Percentiles rank a stretch among this genome's conserved stretches.
Evolutionary conservation across 2,888 invertebrate species (phyloP).

Genomic region (Cerastis rubricosa): DNA sequence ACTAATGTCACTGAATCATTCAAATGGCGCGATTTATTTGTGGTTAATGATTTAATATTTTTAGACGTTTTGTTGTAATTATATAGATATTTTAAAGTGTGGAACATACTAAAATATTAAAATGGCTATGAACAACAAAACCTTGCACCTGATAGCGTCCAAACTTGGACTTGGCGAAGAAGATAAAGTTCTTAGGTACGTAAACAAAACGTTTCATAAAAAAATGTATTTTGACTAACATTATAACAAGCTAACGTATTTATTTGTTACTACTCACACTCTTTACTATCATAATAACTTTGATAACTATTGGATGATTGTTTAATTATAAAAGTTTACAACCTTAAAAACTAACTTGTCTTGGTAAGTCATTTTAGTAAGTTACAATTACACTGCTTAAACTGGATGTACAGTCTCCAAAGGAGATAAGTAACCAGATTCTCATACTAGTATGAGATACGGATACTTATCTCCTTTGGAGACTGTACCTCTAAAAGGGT

Average conservation of each 20-base stretch:
- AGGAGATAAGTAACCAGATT: too few relatives aligned
- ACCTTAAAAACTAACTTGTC: background rate
- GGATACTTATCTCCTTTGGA: too few relatives aligned
- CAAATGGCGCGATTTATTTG: constrained; percentile 59
- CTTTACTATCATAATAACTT: background rate
- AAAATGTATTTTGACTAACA: background rate
- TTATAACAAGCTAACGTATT: background rate
- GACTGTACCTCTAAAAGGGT: background rate
- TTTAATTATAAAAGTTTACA: background rate
- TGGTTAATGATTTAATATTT: background rate
- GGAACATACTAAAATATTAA: constrained; percentile 14
- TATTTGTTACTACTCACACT: background rate
- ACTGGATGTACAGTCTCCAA: too few relatives aligned
- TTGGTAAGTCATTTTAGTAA: background rate
- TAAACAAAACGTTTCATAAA: constrained; percentile 37
- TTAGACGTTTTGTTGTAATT: background rate
- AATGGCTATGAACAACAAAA: constrained; percentile 81
- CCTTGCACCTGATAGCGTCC: constrained; percentile 79
- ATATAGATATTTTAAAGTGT: background rate
- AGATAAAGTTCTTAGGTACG: constrained; percentile 83
- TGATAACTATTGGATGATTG: background rate
- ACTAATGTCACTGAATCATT: constrained; percentile 47
- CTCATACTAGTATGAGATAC: too few relatives aligned
- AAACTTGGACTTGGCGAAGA: constrained; percentile 84
- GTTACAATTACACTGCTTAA: background rate